These are phyloP conservation scores for Agrotis clavis DNA, from an alignment of 2,888 invertebrate genomes.

Conservation along the genomic window DNA sequence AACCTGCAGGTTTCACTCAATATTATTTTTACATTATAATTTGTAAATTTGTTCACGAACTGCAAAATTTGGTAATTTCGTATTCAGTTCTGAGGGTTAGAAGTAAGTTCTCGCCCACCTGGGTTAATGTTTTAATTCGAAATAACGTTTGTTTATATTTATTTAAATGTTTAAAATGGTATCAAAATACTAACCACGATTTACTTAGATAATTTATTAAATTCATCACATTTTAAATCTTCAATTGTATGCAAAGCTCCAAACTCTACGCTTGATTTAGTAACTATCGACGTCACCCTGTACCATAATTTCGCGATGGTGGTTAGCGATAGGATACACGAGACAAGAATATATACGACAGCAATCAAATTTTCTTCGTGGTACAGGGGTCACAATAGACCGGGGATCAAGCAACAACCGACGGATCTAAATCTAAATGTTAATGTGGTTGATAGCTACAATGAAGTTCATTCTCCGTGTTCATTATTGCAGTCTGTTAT, in stretches of 20 bases:
- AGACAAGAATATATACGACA: constrained; percentile 5
- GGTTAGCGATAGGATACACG: constrained; percentile 20
- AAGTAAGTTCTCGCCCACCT: constrained; percentile 47
- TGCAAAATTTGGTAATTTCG: constrained; percentile 55
- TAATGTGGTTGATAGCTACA: constrained; percentile 57
- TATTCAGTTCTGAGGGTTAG: constrained; percentile 54
- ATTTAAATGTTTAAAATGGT: constrained; percentile 3
- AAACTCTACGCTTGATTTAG: constrained; percentile 38
- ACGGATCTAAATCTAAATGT: constrained; percentile 68
- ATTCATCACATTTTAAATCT: constrained; percentile 33
- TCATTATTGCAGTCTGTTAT: constrained; percentile 32
- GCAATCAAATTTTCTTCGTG: constrained; percentile 22
- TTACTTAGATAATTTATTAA: neutral
- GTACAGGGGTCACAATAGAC: constrained; percentile 60
- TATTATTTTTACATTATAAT: constrained; percentile 51
- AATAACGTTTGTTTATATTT: constrained; percentile 26
- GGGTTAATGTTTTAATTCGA: constrained; percentile 24
- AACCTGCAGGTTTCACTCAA: constrained; percentile 23
- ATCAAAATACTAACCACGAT: constrained; percentile 5
- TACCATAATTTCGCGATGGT: constrained; percentile 27
- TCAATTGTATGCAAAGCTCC: constrained; percentile 26
- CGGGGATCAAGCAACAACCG: constrained; percentile 64
- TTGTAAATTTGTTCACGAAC: constrained; percentile 46
- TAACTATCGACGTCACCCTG: constrained; percentile 29
- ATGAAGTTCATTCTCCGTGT: constrained; percentile 31